Conservation (phyloP, 2,797 vertebrate species). For the Chromis chromis region DNA sequence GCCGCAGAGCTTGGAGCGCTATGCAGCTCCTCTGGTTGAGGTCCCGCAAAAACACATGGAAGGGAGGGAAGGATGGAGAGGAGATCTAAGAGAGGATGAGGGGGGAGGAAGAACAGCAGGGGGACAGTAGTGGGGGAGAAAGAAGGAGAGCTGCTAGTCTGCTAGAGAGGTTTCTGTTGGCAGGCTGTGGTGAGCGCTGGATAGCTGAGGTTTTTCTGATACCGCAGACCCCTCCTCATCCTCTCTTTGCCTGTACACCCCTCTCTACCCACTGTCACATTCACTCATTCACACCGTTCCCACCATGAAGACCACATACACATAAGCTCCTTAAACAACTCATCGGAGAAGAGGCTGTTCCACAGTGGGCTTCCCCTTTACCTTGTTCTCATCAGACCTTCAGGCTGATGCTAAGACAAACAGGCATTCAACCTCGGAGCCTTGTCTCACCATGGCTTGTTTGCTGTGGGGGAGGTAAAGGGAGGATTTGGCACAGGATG, state of each 20-base stretch:
- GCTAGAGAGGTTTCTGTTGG: conserved; percentile 73
- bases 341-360: conserved; percentile 48
- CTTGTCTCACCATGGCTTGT: conserved; percentile 32
- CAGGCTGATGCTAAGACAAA: conserved; percentile 58
- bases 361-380: conserved; percentile 48
- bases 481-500: conserved; percentile 52
- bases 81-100: conserved; percentile 24
- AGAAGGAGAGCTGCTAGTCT: conserved; percentile 40
- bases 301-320: conserved; percentile 64
- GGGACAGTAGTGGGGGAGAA: conserved; percentile 19
- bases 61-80: conserved; percentile 30
- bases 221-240: conserved; percentile 49
- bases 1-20: conserved; percentile 49
- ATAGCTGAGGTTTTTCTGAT: conserved; percentile 67
- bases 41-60: conserved; percentile 58
- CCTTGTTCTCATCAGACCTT: conserved; percentile 49
- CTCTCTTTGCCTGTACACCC: conserved; percentile 36
- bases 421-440: conserved; percentile 42
- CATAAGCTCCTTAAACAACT: conserved; percentile 48
- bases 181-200: conserved; percentile 61
- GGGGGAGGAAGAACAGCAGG: conserved; percentile 21
- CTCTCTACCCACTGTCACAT: conserved; percentile 66
- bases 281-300: conserved; percentile 64
- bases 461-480: conserved; percentile 34
- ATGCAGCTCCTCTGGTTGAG: conserved; percentile 51